These are phyloP conservation scores for Cavia porcellus DNA, from an alignment of 2,113 vertebrate species.

Conservation along the genomic window DNA sequence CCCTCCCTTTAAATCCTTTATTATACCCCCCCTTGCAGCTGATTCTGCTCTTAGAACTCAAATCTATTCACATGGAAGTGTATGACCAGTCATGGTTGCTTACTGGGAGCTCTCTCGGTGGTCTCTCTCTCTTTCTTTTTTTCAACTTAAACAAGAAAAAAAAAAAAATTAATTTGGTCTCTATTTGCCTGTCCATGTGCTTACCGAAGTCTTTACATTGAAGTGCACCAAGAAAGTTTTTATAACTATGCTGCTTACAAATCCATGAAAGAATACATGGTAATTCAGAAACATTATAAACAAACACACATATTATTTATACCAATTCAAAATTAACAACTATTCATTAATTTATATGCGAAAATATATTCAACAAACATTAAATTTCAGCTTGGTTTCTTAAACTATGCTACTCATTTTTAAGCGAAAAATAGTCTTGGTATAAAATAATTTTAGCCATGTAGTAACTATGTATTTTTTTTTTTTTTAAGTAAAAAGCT, in stretches of 20 bases:
- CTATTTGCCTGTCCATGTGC: background rate
- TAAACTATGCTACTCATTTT: background rate
- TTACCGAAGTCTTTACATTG: background rate
- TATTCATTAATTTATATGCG: background rate
- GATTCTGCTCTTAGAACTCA: background rate
- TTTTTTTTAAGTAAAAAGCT: background rate
- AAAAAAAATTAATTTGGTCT: background rate
- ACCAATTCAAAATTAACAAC: background rate
- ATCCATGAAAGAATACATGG: background rate
- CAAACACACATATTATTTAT: background rate
- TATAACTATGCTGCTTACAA: background rate
- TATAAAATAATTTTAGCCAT: background rate
- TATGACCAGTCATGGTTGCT: background rate
- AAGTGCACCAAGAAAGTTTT: background rate
- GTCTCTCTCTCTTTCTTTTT: background rate
- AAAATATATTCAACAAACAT: background rate
- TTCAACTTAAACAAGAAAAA: background rate
- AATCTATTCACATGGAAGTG: background rate
- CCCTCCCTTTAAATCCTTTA: background rate
- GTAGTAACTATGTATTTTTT: background rate
- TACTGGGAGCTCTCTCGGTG: background rate
- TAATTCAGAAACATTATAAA: background rate
- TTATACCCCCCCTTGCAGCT: background rate
- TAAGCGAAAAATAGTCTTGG: background rate
- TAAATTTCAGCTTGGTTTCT: background rate